Conservation (phyloP, 1,140 invertebrate species). For the Achatina immaculata region DNA sequence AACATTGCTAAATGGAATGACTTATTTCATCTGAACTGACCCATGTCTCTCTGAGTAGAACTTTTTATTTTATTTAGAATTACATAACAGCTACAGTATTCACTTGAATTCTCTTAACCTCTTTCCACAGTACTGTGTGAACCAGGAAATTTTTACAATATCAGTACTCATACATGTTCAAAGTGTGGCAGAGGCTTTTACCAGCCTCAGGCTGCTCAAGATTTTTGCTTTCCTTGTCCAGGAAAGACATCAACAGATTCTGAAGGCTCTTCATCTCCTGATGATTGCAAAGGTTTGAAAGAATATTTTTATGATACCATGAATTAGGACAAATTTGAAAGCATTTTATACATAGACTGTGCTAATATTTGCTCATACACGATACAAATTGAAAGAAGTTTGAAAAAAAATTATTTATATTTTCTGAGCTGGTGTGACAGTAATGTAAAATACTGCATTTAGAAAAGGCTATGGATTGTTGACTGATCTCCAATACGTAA, state of each 20-base stretch:
- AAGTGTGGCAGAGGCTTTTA: slow-evolving; percentile 93
- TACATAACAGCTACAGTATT: no score
- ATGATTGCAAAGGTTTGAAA: slow-evolving; percentile 50
- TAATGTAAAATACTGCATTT: background rate
- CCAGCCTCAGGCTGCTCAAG: slow-evolving; percentile 79
- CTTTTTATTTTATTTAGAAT: no score
- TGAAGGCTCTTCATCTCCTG: slow-evolving; percentile 29
- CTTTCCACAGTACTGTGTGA: slow-evolving; percentile 43
- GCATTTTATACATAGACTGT: background rate
- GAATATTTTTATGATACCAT: background rate
- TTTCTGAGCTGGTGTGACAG: background rate
- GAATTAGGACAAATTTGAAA: background rate
- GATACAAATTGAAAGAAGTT: no score
- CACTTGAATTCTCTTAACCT: no score
- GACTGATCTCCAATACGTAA: no score
- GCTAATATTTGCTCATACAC: background rate
- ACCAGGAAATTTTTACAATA: slow-evolving; percentile 45
- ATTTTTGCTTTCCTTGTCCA: slow-evolving; percentile 61
- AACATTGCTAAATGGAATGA: no score
- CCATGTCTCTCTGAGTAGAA: no score
- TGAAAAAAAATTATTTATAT: background rate
- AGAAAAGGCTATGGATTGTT: no score
- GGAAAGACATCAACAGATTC: slow-evolving; percentile 50
- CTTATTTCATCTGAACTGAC: no score
- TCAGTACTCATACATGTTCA: slow-evolving; percentile 69